These are phyloP conservation scores for Ornithoptera alexandrae DNA, from an alignment of 2,888 invertebrate genomes.

Conservation along the genomic window DNA sequence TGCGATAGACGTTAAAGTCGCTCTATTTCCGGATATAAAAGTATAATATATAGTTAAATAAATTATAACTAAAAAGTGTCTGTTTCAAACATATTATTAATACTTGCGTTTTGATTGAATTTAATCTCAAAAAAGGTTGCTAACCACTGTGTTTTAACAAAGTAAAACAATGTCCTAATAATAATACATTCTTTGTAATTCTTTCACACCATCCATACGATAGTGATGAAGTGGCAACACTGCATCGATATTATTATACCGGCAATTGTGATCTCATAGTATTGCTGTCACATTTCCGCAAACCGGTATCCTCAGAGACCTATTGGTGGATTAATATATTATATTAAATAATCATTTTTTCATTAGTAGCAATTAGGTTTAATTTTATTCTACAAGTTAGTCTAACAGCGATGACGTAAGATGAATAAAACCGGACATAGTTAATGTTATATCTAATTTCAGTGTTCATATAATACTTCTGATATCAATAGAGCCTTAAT, in stretches of 20 bases:
- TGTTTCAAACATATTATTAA: too few species aligned
- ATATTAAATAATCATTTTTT: constrained; percentile 17
- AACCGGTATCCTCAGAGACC: constrained; percentile 22
- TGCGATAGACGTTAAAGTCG: too few species aligned
- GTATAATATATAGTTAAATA: too few species aligned
- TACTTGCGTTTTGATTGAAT: too few species aligned
- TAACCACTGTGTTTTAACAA: too few species aligned
- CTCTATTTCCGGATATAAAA: too few species aligned
- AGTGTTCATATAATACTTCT: neutral
- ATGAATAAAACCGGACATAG: neutral
- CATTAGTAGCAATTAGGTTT: neutral
- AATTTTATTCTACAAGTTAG: neutral
- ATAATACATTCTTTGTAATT: too few species aligned
- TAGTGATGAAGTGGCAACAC: neutral
- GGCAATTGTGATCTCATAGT: constrained; percentile 6
- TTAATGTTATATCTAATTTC: neutral
- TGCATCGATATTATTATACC: constrained; percentile 8
- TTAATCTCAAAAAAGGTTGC: too few species aligned
- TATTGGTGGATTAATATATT: neutral
- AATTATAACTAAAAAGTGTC: too few species aligned
- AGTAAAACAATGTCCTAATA: too few species aligned
- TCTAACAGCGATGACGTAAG: constrained; percentile 1
- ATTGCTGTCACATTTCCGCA: constrained; percentile 21
- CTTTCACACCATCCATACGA: neutral
- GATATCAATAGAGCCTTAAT: neutral